Evolutionary conservation across 1,140 invertebrate genomes (phyloP), one percentile per base, ranked within the genome.

Genomic region (Drosophila lacertosa): DNA sequence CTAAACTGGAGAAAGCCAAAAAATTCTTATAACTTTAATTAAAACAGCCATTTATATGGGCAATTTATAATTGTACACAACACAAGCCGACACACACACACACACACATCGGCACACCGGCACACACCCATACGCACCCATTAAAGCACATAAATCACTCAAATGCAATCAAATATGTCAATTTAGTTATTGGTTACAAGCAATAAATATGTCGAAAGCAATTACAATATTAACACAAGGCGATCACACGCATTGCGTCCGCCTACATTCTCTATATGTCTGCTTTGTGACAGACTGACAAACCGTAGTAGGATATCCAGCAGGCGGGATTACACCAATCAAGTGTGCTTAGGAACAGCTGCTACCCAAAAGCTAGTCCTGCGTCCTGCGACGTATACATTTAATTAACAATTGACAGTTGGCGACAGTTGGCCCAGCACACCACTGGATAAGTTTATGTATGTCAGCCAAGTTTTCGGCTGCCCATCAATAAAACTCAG

Each of bases 331-430:
- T 63, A 62, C 68, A 69, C 77, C 76, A 84, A 84, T 86, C 81
- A 84, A 86, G 29, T 53, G 53, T 67, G 65, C 72, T 77, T 62
- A 53, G 57, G 44, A 42, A 42, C 72, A 80, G 77, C 64, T 66
- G 55, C 68, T 68, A 39, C 18, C 62, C 22, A 5, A 13, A 5
- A 13, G 9, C 20, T 32, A 59, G 35, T 11, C 40, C 24, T 7
- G 11, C 15, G 33, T 9, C 53, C 15, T 11, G n/a, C 11, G 40
- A 47, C 58, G 48, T 50, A 60, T 48, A 72, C 47, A 86, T 81
- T 84, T 84, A 84, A 84, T 84, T 86, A 84, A 77, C 73, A 81
- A 81, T 84, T 81, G 81, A 77, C 81, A 84, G 64, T 66, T 40
- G 81, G 45, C 29, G 80, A 84, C 81, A 84, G 71, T 75, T 74